Evolutionary conservation across 1,140 invertebrate species (phyloP), one percentile per base, ranked within the genome.

Genomic region (Pristionchus pacificus): DNA sequence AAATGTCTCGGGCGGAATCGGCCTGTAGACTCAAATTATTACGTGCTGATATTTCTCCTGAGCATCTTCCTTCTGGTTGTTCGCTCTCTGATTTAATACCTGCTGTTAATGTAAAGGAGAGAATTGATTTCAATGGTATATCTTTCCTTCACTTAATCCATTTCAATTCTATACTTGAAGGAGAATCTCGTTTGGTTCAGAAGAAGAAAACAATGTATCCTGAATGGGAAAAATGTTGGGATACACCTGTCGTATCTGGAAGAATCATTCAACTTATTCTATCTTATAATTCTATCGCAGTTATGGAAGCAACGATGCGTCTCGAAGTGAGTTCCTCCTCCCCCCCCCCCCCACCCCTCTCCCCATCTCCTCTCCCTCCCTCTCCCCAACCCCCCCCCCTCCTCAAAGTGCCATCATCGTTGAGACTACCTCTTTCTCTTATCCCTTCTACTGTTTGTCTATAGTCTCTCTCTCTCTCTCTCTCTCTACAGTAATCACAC

Each of bases 151-250:
- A 59, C 28, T 13, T 13, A 59, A 14, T 57, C n/a, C 66, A 59
- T 65, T 10, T n/a, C n/a, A n/a, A n/a, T n/a, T n/a, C n/a, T n/a
- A n/a, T n/a, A n/a, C n/a, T n/a, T n/a, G n/a, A n/a, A n/a, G 80
- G 80, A 31, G 81, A 82, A 70, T 83, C 77, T 62, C 77, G 80
- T n/a, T 75, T 82, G 38, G 83, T 83, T 31, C 81, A 83, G 69
- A 83, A 83, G 71, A 70, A 81, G 55, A 83, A 83, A 69, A 83
- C 81, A 28, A 75, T 82, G 55, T 78, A 80, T 57, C 65, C 83
- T 6, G 80, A 80, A 58, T 83, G 82, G 82, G 82, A 83, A 27
- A 83, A 84, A 55, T 83, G 80, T 65, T 83, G 82, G 70, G 81
- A 83, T 59, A 80, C 81, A 2, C 80, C 74, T 25, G 78, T 83